A percentile compares a stretch with the other conserved stretches of the same genome.
phyloP scores from a whole-genome alignment of 2,888 invertebrate genomes.

The Callimorpha dominula region DNA sequence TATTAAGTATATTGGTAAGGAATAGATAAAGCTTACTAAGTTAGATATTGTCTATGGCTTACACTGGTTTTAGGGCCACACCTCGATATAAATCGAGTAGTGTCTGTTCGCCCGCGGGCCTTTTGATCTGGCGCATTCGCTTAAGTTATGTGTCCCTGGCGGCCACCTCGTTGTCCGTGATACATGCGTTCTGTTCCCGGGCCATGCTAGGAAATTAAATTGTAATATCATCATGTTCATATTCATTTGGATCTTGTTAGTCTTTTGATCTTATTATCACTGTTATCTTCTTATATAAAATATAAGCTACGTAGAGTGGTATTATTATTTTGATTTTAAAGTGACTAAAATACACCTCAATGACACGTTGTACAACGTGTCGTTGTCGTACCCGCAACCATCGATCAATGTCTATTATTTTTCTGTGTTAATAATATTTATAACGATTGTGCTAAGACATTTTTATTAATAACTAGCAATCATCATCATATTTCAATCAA shows the following conservation, averaged over 20 bases:
- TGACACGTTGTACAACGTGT: too few species aligned
- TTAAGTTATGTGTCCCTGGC: constrained; percentile 82
- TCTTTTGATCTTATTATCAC: constrained; percentile 2
- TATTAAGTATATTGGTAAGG: too few species aligned
- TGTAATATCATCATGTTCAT: constrained; percentile 31
- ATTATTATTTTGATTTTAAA: too few species aligned
- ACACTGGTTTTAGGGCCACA: constrained; percentile 34
- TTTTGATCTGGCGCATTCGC: constrained; percentile 75
- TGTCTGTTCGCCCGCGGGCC: constrained; percentile 71
- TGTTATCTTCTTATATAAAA: too few species aligned
- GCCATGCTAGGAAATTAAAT: constrained; percentile 40
- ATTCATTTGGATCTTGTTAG: constrained; percentile 20
- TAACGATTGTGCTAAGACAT: too few species aligned
- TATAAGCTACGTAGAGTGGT: too few species aligned
- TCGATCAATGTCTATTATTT: too few species aligned
- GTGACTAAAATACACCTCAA: too few species aligned
- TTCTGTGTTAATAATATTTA: too few species aligned
- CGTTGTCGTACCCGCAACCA: too few species aligned
- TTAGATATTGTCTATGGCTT: not conserved
- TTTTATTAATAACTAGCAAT: too few species aligned
- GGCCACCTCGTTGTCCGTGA: constrained; percentile 58
- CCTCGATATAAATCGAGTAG: constrained; percentile 70
- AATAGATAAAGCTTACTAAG: not conserved
- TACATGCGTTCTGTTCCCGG: constrained; percentile 46
- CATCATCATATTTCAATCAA: too few species aligned